These are phyloP conservation scores for Sipunculus nudus DNA, from an alignment of 2,888 invertebrate genomes.

Conservation along the genomic window DNA sequence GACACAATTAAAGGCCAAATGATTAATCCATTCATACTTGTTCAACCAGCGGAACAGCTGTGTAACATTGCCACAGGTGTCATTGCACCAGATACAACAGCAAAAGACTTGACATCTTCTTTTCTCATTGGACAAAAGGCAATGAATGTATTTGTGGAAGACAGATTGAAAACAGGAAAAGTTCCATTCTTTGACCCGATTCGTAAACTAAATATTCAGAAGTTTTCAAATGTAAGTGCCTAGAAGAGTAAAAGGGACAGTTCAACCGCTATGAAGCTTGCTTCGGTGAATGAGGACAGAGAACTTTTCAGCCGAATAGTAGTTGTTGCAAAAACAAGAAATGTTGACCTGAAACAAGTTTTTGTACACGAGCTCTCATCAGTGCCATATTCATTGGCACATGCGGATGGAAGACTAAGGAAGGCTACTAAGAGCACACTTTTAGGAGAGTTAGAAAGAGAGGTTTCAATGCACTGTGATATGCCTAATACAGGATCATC, in stretches of 20 bases:
- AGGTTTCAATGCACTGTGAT: background rate
- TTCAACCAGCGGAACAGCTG: too few relatives aligned
- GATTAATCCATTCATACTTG: too few relatives aligned
- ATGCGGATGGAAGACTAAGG: background rate
- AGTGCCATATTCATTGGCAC: background rate
- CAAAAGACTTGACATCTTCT: too few relatives aligned
- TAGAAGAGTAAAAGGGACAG: slow-evolving; percentile 3
- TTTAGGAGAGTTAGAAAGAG: background rate
- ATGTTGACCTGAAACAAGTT: slow-evolving; percentile 15
- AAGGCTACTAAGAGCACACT: slow-evolving; percentile 3
- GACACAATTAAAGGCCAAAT: too few relatives aligned
- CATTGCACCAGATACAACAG: too few relatives aligned
- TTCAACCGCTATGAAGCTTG: background rate
- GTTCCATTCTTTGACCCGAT: background rate
- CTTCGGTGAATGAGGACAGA: background rate
- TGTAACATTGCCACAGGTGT: too few relatives aligned
- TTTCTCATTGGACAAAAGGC: too few relatives aligned
- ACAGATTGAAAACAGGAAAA: slow-evolving; percentile 3
- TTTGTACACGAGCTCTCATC: slow-evolving; percentile 2
- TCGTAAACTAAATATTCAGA: slow-evolving; percentile 7
- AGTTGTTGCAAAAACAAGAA: slow-evolving; percentile 7
- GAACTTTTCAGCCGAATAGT: slow-evolving; percentile 13
- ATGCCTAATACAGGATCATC: background rate
- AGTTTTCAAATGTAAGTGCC: background rate
- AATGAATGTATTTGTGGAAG: background rate